Conservation (phyloP, 2,797 vertebrate species). For the Mareca strepera region DNA sequence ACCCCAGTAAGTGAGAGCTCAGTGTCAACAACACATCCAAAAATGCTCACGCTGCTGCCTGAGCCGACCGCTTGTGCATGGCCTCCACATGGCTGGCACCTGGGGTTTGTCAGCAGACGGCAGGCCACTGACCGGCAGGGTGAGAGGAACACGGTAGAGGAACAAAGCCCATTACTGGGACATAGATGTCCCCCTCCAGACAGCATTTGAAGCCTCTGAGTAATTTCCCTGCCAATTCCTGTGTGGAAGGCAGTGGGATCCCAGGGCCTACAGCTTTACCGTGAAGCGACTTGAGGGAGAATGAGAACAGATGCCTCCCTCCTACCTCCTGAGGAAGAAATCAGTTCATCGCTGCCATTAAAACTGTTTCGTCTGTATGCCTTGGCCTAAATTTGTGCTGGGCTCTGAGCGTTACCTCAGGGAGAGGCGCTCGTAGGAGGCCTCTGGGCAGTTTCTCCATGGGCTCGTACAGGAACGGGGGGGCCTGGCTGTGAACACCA, state of each 20-base stretch:
- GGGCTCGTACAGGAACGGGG: not conserved
- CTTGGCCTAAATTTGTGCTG: not conserved
- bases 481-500: not conserved
- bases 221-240: not conserved
- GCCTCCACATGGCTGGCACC: not conserved
- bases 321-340: not conserved
- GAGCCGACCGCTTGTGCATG: not conserved
- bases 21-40: not conserved
- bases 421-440: not conserved
- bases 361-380: not conserved
- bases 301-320: not conserved
- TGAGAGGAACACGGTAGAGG: not conserved
- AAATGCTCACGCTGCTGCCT: not conserved
- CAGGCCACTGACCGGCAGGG: not conserved
- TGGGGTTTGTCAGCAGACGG: not conserved
- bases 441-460: not conserved
- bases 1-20: not conserved
- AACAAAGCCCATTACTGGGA: fast-evolving
- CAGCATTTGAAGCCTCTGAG: not conserved
- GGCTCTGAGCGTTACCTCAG: not conserved
- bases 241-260: not conserved
- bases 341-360: not conserved
- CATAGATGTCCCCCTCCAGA: not conserved
- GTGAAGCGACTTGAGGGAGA: not conserved
- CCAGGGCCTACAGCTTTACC: not conserved